Evolutionary conservation across 2,113 vertebrate species (phyloP).

Genomic region (Upupa epops): DNA sequence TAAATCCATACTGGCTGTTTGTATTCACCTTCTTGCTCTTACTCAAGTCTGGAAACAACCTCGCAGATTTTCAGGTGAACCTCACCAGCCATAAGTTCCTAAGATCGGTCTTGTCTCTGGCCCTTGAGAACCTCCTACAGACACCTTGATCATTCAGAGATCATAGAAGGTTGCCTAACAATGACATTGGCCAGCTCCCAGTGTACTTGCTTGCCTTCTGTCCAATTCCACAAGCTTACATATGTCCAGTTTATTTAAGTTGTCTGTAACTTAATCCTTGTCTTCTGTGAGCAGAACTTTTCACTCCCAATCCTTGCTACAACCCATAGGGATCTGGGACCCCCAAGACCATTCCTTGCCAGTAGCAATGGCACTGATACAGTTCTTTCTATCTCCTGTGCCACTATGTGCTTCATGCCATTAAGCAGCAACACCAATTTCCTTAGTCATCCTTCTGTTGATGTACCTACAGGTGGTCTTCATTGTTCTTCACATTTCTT

Average conservation of each 20-base stretch:
- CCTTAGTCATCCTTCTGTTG: background rate
- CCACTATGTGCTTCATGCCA: background rate
- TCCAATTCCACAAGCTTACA: background rate
- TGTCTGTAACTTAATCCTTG: background rate
- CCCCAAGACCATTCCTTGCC: background rate
- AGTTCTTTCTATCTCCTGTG: background rate
- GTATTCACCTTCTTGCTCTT: background rate
- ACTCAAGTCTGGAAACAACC: background rate
- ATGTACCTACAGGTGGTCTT: background rate
- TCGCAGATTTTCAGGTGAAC: background rate
- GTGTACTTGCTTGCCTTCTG: background rate
- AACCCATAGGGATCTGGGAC: background rate
- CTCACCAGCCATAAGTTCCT: background rate
- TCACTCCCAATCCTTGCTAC: background rate
- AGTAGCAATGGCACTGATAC: background rate
- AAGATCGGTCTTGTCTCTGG: background rate
- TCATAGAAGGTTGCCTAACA: background rate
- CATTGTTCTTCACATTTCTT: background rate
- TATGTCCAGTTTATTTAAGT: background rate
- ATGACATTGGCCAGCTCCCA: background rate
- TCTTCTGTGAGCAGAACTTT: background rate
- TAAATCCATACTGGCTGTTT: background rate
- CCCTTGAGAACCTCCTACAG: background rate
- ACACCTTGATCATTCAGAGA: fast-evolving
- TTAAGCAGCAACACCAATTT: background rate